Evolutionary conservation across 2,797 vertebrate genomes (phyloP).

Genomic region (Mormyrus proboscirostris): DNA sequence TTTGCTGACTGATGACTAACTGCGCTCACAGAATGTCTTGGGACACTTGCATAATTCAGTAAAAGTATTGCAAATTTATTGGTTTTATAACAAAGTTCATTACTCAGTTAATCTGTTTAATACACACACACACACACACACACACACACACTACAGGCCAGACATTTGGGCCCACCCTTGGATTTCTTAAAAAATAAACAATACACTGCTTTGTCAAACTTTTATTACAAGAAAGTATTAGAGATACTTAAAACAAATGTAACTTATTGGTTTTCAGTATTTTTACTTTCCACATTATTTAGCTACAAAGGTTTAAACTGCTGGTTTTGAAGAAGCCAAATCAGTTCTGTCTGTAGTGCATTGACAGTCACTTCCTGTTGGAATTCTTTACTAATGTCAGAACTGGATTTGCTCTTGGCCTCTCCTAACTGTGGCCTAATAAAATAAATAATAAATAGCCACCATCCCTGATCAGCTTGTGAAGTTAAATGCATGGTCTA

Average conservation of each 20-base stretch:
- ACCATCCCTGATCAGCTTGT: neutral
- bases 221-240: neutral
- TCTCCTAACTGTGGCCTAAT: neutral
- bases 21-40: neutral
- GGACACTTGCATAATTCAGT: neutral
- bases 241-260: neutral
- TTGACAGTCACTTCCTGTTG: neutral
- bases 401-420: neutral
- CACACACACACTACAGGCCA: neutral
- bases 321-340: neutral
- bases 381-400: neutral
- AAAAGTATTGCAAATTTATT: neutral
- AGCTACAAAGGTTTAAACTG: neutral
- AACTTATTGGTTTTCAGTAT: neutral
- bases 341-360: neutral
- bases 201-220: neutral
- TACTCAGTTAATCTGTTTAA: neutral
- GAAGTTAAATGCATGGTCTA: neutral
- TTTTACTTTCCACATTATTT: neutral
- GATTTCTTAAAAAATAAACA: neutral
- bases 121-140: neutral
- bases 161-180: neutral
- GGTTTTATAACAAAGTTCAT: neutral
- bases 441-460: neutral
- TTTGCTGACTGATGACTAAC: neutral